phyloP scores from a whole-genome alignment of 2,888 invertebrate species.

The Lochmaea capreae region DNA sequence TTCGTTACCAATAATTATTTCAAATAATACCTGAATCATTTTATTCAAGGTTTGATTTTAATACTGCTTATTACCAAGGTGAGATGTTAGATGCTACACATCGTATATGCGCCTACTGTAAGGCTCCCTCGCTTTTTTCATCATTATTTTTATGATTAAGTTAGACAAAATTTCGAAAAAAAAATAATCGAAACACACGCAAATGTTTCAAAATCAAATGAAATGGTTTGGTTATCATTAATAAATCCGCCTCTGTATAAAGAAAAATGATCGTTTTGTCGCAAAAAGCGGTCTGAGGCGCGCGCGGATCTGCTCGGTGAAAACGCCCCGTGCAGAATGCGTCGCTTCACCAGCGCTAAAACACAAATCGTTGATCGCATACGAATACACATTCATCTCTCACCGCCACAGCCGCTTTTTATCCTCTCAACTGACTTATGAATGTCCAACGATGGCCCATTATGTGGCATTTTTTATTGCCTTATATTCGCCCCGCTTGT shows the following conservation, averaged over 20 bases:
- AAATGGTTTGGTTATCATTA: slow-evolving; percentile 4
- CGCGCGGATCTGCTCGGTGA: slow-evolving; percentile 54
- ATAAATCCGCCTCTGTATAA: slow-evolving; percentile 49
- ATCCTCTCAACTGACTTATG: slow-evolving; percentile 60
- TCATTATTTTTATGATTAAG: no score
- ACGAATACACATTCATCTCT: slow-evolving; percentile 64
- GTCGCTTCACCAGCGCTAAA: slow-evolving; percentile 64
- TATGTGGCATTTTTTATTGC: slow-evolving; percentile 53
- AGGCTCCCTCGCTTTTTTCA: no score
- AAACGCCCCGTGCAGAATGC: slow-evolving; percentile 61
- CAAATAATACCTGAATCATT: no score
- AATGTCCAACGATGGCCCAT: slow-evolving; percentile 55
- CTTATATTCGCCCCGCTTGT: slow-evolving; percentile 53
- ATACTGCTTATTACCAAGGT: no score
- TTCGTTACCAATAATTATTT: no score
- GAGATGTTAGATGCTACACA: no score
- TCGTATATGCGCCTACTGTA: no score
- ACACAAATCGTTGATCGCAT: slow-evolving; percentile 64
- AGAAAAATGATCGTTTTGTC: slow-evolving; percentile 33
- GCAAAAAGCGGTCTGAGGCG: slow-evolving; percentile 56
- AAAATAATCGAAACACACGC: no score
- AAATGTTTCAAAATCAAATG: not conserved
- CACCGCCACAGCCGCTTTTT: slow-evolving; percentile 57
- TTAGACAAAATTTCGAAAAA: no score
- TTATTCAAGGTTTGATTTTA: no score